A percentile compares a stretch with the other conserved stretches of the same genome.
phyloP scores from a whole-genome alignment of 2,797 vertebrate genomes.

The Coregonus sp. region DNA sequence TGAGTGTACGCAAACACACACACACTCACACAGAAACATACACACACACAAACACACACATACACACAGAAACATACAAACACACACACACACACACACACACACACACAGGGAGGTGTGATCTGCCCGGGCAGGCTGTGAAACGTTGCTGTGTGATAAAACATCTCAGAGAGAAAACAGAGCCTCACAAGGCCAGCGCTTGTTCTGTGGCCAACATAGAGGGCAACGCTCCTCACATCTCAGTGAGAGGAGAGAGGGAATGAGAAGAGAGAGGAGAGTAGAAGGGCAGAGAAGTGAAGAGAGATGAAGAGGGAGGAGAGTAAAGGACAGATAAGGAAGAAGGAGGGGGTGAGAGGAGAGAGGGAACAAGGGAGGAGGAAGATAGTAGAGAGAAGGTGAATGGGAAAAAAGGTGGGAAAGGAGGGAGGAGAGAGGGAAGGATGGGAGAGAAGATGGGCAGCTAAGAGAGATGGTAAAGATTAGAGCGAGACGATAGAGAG shows the following conservation, averaged over 20 bases:
- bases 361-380: slow-evolving; percentile 11
- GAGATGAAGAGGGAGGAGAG: background rate
- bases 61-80: background rate
- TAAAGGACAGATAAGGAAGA: background rate
- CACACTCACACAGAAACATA: background rate
- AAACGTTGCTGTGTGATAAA: slow-evolving; percentile 74
- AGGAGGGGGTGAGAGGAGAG: background rate
- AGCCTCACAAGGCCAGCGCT: slow-evolving; percentile 69
- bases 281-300: slow-evolving; percentile 31
- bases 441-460: background rate
- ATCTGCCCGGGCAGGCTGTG: slow-evolving; percentile 61
- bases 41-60: background rate
- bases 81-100: slow-evolving; percentile 17
- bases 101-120: slow-evolving; percentile 55
- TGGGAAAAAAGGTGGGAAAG: background rate
- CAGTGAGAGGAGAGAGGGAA: slow-evolving; percentile 41
- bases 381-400: background rate
- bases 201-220: slow-evolving; percentile 66
- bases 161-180: slow-evolving; percentile 73
- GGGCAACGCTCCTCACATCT: slow-evolving; percentile 54
- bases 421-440: background rate
- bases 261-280: slow-evolving; percentile 25
- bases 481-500: background rate
- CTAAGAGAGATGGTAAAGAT: background rate
- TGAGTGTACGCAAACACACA: slow-evolving; percentile 15